Conservation (phyloP, 2,797 vertebrate genomes). For the Otolemur crassicaudatus region DNA sequence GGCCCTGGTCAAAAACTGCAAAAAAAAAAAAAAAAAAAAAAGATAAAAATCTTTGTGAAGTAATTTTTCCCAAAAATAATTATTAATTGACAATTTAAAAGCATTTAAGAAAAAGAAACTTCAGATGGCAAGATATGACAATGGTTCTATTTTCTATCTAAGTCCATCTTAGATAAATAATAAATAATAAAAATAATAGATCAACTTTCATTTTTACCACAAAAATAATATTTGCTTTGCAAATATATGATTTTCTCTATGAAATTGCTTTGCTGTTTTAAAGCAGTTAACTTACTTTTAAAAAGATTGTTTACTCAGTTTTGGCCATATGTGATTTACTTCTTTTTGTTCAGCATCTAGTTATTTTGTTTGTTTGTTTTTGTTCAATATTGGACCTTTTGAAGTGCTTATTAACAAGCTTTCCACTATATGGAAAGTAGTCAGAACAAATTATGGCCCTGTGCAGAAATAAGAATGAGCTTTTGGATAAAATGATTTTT, state of each 20-base stretch:
- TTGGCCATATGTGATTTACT: not conserved
- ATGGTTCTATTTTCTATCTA: not conserved
- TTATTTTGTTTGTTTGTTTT: not conserved
- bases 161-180: not conserved
- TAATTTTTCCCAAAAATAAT: not conserved
- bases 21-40: no score
- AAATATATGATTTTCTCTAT: not conserved
- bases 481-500: conserved; percentile 17
- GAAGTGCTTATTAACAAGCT: not conserved
- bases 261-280: not conserved
- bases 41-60: not conserved
- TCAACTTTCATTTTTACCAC: not conserved
- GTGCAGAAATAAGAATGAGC: not conserved
- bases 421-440: not conserved
- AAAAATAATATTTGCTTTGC: not conserved
- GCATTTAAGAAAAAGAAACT: not conserved
- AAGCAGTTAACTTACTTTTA: not conserved
- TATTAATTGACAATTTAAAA: not conserved
- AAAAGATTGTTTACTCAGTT: not conserved
- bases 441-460: conserved; percentile 23
- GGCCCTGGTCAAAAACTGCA: no score
- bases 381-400: not conserved
- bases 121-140: not conserved
- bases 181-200: not conserved
- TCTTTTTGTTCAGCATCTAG: not conserved